Evolutionary conservation across 2,113 vertebrate species (phyloP).

Genomic region (Lontra canadensis): DNA sequence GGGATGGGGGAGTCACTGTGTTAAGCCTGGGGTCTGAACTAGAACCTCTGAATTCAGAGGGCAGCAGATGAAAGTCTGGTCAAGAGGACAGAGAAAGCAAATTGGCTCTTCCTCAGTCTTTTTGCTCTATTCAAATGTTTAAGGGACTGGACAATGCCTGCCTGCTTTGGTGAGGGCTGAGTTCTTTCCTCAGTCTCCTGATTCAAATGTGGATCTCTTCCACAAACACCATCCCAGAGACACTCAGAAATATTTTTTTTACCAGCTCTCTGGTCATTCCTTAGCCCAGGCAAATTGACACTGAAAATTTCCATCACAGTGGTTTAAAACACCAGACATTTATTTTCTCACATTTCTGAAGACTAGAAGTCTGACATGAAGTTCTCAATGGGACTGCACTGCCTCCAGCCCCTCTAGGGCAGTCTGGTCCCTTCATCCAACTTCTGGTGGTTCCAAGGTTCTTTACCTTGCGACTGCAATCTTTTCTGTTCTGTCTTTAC

Average conservation of each 20-base stretch:
- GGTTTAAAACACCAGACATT: background rate
- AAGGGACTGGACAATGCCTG: background rate
- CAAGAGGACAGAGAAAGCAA: background rate
- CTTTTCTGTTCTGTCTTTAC: background rate
- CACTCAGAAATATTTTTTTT: background rate
- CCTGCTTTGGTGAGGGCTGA: background rate
- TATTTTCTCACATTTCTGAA: background rate
- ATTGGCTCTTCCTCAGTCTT: background rate
- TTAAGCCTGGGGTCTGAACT: background rate
- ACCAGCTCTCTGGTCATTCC: background rate
- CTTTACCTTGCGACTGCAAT: background rate
- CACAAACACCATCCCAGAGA: background rate
- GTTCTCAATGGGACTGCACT: background rate
- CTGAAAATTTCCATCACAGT: background rate
- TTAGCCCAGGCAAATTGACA: background rate
- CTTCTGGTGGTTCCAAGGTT: background rate
- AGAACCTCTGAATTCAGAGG: background rate
- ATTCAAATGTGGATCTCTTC: background rate
- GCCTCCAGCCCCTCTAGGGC: background rate
- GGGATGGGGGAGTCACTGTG: background rate
- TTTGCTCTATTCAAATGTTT: background rate
- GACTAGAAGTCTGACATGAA: background rate
- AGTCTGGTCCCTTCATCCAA: background rate
- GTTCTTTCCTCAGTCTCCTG: background rate
- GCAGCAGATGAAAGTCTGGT: background rate